Conservation (phyloP, 2,113 vertebrate species). For the Mus pahari region DNA sequence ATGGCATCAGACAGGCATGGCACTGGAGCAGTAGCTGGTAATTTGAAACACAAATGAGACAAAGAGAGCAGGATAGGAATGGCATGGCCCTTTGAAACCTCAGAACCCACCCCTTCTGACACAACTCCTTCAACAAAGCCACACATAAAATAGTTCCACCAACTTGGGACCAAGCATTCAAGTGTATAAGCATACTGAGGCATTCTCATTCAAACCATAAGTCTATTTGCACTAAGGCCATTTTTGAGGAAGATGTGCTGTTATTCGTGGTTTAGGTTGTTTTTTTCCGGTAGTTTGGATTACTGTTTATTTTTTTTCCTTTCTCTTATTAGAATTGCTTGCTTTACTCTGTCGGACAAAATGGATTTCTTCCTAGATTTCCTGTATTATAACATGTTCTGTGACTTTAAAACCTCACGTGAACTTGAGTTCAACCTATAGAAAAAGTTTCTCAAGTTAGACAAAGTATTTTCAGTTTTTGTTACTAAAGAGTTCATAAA, state of each 20-base stretch:
- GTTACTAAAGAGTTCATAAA: conserved; percentile 42
- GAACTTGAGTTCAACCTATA: neutral
- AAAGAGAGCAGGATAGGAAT: neutral
- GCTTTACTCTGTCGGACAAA: neutral
- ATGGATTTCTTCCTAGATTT: neutral
- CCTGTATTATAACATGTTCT: neutral
- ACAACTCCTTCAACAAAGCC: neutral
- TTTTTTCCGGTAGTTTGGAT: neutral
- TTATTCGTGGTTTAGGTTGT: neutral
- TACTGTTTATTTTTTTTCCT: neutral
- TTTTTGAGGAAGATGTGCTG: neutral
- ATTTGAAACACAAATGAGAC: neutral
- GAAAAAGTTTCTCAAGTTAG: conserved; percentile 31
- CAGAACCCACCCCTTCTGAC: neutral
- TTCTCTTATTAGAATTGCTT: neutral
- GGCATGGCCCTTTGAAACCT: neutral
- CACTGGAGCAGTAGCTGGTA: neutral
- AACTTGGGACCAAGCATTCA: neutral
- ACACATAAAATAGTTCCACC: neutral
- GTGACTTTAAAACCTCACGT: conserved; percentile 4
- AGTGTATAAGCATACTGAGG: neutral
- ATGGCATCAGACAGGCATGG: neutral
- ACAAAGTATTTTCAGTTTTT: conserved; percentile 29
- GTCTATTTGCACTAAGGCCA: neutral
- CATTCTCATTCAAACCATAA: neutral